Evolutionary conservation across 2,888 invertebrate genomes (phyloP), one percentile per base, ranked within the genome.

Genomic region (Drepana falcataria): DNA sequence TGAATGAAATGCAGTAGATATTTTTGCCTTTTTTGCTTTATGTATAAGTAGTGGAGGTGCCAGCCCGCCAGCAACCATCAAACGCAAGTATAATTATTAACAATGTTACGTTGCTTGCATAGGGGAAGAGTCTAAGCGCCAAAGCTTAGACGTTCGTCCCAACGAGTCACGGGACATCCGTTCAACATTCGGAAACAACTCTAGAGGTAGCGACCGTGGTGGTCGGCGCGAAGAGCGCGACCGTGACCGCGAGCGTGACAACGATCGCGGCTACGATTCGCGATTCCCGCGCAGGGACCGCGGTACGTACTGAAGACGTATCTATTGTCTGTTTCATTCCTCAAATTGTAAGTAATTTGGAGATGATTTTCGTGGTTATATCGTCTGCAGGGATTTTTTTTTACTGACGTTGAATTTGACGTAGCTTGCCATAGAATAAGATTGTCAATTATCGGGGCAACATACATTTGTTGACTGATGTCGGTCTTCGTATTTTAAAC

Each of bases 181-280:
- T 76, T 78, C 85, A 86, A 85, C 87, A 88, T 87, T 81, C 73
- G 87, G 88, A 78, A 79, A 90, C 71, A 90, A 80, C 84, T 79
- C 85, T 77, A 82, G 88, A 70, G 83, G 77, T 64, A 81, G 84
- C 85, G 90, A 91, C 83, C 91, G 91, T 76, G 86, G 92, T 72
- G 90, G 91, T 77, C 86, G 91, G 71, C 89, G 92, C 75, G 92
- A 91, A 79, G 91, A 92, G 70, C 88, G 91, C 81, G 91, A 85
- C 70, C 87, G 84, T 77, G 91, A 89, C 78, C 91, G 92, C 76
- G 92, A 92, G 69, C 87, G 92, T 74, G 93, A 93, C 65, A 85
- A 91, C 79, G 93, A 94, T 81, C 87, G 93, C 79, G 84, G 86
- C 73, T 85, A 92, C 79, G 91, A 91, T 65, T 88, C 90, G 92